Conservation (phyloP, 2,113 vertebrate genomes). For the Scomber colias region DNA sequence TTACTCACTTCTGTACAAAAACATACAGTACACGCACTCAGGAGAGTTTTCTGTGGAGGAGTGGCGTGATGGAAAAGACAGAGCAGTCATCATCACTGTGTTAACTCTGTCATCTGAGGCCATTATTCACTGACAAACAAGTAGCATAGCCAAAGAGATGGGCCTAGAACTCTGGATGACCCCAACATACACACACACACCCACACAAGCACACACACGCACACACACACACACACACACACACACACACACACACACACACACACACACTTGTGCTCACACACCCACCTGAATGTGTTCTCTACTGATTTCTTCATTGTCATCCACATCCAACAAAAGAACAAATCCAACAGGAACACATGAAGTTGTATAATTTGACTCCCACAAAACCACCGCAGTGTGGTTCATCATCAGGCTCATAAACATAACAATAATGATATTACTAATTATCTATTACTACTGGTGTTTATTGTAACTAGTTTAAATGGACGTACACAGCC, state of each 20-base stretch:
- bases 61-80: slow-evolving; percentile 18
- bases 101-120: slow-evolving; percentile 32
- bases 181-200: slow-evolving; percentile 31
- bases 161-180: slow-evolving; percentile 61
- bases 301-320: slow-evolving; percentile 44
- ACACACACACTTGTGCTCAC: slow-evolving; percentile 20
- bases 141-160: slow-evolving; percentile 27
- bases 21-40: slow-evolving; percentile 3
- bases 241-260: slow-evolving; percentile 20
- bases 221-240: slow-evolving; percentile 31
- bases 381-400: background rate
- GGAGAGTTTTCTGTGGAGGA: background rate
- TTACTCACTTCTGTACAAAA: background rate
- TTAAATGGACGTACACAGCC: slow-evolving; percentile 7
- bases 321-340: slow-evolving; percentile 22
- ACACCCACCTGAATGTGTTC: slow-evolving; percentile 19
- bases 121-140: slow-evolving; percentile 32
- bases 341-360: background rate
- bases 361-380: background rate
- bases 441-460: background rate
- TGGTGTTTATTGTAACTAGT: background rate
- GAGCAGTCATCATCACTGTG: slow-evolving; percentile 27
- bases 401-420: slow-evolving; percentile 9
- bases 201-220: background rate
- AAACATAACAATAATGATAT: background rate